Conservation (phyloP, 2,113 vertebrate species). For the Myxocyprinus asiaticus region DNA sequence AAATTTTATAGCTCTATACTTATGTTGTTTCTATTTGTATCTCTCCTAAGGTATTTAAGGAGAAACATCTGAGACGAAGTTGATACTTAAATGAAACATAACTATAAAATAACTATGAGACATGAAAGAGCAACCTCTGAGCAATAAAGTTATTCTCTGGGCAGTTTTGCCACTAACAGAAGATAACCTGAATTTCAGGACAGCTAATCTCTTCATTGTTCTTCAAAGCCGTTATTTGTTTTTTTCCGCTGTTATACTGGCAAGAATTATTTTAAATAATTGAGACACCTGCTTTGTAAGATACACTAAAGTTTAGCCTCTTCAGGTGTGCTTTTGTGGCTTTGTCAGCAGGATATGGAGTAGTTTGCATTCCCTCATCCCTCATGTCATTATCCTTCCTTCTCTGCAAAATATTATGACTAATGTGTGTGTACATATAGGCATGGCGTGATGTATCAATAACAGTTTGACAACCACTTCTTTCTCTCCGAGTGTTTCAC, state of each 20-base stretch:
- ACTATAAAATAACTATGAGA: not conserved
- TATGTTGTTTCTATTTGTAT: no score
- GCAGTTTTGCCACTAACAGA: not conserved
- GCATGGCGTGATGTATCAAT: conserved; percentile 8
- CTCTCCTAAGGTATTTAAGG: no score
- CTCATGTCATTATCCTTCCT: not conserved
- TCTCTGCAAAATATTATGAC: not conserved
- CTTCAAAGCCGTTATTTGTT: not conserved
- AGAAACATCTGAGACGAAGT: no score
- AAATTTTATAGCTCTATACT: no score
- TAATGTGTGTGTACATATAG: not conserved
- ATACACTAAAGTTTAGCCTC: not conserved
- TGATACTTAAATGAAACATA: not conserved
- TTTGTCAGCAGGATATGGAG: not conserved
- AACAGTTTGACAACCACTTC: conserved; percentile 38
- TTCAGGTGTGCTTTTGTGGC: not conserved
- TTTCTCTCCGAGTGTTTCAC: conserved; percentile 4
- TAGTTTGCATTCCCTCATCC: not conserved
- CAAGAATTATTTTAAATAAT: not conserved
- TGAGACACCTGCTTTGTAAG: not conserved
- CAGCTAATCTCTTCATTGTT: not conserved
- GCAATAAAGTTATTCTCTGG: not conserved
- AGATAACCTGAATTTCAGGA: not conserved
- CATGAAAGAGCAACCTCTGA: not conserved
- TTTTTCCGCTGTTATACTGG: not conserved